phyloP scores from a whole-genome alignment of 2,113 vertebrate genomes.

The Struthidea cinerea region DNA sequence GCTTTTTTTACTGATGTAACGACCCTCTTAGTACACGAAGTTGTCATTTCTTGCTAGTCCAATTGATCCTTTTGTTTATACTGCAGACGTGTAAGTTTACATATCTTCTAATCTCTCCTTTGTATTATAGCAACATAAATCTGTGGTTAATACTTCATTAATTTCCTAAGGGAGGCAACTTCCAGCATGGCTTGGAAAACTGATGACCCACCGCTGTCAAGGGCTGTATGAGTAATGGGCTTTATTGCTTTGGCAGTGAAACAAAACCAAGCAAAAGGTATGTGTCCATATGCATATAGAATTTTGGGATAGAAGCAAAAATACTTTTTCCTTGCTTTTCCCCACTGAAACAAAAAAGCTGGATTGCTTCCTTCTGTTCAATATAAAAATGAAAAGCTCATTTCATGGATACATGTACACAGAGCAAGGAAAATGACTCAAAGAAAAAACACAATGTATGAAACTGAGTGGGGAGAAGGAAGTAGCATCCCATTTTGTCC shows the following conservation, averaged over 20 bases:
- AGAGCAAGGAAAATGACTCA: background rate
- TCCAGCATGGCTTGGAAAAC: conserved; percentile 19
- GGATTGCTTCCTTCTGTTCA: background rate
- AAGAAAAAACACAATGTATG: background rate
- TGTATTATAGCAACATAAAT: conserved; percentile 26
- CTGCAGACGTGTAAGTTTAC: conserved; percentile 3
- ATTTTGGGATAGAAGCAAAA: background rate
- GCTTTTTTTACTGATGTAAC: background rate
- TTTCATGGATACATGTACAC: background rate
- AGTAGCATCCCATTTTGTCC: background rate
- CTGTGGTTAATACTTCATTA: background rate
- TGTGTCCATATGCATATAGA: background rate
- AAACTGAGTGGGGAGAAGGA: background rate
- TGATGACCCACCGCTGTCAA: background rate
- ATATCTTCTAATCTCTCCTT: conserved; percentile 22
- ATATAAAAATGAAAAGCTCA: background rate
- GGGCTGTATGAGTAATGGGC: background rate
- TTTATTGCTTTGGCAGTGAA: conserved; percentile 28
- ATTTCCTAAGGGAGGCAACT: conserved; percentile 29
- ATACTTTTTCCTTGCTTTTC: background rate
- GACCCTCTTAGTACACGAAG: background rate
- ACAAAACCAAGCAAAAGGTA: background rate
- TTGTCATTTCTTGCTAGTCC: background rate
- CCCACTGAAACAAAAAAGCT: background rate
- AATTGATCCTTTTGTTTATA: conserved; percentile 19